These are phyloP conservation scores for Pseudopodoces humilis DNA, from an alignment of 2,113 vertebrate genomes.

Conservation along the genomic window DNA sequence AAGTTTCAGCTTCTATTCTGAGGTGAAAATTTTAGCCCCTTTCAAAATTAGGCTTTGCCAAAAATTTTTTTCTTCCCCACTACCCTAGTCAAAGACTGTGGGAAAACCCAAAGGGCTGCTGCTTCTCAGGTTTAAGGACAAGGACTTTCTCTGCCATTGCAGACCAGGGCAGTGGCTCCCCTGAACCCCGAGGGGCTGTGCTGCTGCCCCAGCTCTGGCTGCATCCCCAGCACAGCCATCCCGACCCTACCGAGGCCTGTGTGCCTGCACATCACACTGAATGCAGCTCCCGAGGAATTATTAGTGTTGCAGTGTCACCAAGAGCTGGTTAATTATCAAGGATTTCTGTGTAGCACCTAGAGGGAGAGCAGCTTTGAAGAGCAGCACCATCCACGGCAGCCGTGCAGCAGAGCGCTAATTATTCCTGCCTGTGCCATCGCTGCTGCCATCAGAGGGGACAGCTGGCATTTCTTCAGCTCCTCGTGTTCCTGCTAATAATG, in stretches of 20 bases:
- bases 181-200: neutral
- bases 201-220: neutral
- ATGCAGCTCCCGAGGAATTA: neutral
- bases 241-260: rapidly evolving
- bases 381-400: neutral
- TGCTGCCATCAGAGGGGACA: slow-evolving; percentile 22
- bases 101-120: neutral
- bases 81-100: neutral
- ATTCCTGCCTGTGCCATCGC: slow-evolving; percentile 1
- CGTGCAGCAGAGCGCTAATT: neutral
- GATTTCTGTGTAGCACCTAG: neutral
- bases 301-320: neutral
- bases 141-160: neutral
- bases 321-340: slow-evolving; percentile 17
- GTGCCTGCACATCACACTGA: neutral
- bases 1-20: neutral
- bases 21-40: neutral
- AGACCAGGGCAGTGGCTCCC: neutral
- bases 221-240: neutral
- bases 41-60: neutral
- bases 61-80: neutral
- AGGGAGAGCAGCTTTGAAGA: slow-evolving; percentile 15
- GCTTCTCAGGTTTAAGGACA: neutral
- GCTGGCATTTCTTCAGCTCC: slow-evolving; percentile 37
- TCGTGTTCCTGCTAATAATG: neutral